These are phyloP conservation scores for Erebia palarica DNA, from an alignment of 2,888 invertebrate genomes.

Conservation along the genomic window DNA sequence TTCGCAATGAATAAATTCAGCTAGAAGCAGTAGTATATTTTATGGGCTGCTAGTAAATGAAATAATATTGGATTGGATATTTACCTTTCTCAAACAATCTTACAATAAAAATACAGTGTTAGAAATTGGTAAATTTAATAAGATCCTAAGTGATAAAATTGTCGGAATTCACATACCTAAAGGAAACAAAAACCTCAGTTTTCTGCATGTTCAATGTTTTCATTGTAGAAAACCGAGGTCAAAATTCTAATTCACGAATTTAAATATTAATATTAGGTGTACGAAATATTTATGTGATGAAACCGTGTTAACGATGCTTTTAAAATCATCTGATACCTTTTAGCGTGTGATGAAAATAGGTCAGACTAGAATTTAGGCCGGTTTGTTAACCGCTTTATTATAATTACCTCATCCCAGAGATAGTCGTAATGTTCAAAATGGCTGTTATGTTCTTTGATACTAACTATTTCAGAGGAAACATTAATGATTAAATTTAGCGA, in stretches of 20 bases:
- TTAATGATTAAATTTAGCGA: slow-evolving; percentile 1
- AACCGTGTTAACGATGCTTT: slow-evolving; percentile 9
- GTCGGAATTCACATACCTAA: no score
- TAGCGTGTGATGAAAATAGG: slow-evolving; percentile 4
- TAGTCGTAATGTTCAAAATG: not conserved
- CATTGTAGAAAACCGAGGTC: not conserved
- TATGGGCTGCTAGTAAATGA: no score
- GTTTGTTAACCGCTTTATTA: slow-evolving; percentile 12
- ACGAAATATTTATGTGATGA: not conserved
- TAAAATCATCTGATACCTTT: slow-evolving; percentile 11
- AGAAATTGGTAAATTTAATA: not conserved
- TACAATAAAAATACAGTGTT: no score
- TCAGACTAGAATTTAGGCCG: slow-evolving; percentile 11
- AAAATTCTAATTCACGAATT: not conserved
- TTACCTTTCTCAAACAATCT: no score
- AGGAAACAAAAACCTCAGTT: no score
- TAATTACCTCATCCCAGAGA: slow-evolving; percentile 9
- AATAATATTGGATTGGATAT: no score
- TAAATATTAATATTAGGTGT: not conserved
- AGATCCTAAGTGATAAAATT: not conserved
- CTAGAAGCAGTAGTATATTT: no score
- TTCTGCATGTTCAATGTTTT: no score
- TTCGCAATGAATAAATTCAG: not conserved
- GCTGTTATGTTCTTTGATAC: not conserved
- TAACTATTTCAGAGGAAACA: slow-evolving; percentile 4